A percentile compares a stretch with the other conserved stretches of the same genome.
phyloP scores from a whole-genome alignment of 2,113 vertebrate species.

The Psettodes erumei region DNA sequence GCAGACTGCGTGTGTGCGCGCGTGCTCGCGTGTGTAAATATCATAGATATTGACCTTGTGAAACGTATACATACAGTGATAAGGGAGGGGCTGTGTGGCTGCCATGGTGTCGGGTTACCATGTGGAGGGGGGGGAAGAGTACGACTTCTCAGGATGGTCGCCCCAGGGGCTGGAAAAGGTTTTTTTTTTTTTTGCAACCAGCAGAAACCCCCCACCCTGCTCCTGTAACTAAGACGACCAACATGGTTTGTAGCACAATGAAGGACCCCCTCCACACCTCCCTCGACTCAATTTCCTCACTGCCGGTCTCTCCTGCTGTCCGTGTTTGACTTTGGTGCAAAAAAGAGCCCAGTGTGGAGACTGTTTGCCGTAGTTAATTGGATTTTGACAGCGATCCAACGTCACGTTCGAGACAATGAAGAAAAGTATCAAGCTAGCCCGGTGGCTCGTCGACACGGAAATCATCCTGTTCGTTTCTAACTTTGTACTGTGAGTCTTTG shows the following conservation, averaged over 20 bases:
- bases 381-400: conserved; percentile 74
- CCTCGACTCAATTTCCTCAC: conserved; percentile 71
- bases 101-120: conserved; percentile 68
- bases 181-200: conserved; percentile 76
- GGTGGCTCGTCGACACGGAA: conserved; percentile 57
- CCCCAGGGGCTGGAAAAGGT: conserved; percentile 74
- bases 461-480: conserved; percentile 67
- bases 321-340: conserved; percentile 52
- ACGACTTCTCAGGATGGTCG: conserved; percentile 71
- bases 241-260: conserved; percentile 78
- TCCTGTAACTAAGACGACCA: conserved; percentile 71
- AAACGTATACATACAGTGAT: conserved; percentile 73
- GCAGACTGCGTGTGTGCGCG: conserved; percentile 25
- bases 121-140: conserved; percentile 36
- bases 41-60: conserved; percentile 76
- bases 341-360: conserved; percentile 44
- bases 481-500: conserved; percentile 46
- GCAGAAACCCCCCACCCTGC: conserved; percentile 34
- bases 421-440: conserved; percentile 71
- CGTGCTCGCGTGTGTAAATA: conserved; percentile 57
- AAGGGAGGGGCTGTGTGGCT: conserved; percentile 66
- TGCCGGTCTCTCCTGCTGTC: conserved; percentile 65
- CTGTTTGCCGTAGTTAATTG: conserved; percentile 76
- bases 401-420: conserved; percentile 72
- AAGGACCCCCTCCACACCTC: conserved; percentile 66